phyloP scores from a whole-genome alignment of 2,797 vertebrate species.

The Perdix hodgsoniae region DNA sequence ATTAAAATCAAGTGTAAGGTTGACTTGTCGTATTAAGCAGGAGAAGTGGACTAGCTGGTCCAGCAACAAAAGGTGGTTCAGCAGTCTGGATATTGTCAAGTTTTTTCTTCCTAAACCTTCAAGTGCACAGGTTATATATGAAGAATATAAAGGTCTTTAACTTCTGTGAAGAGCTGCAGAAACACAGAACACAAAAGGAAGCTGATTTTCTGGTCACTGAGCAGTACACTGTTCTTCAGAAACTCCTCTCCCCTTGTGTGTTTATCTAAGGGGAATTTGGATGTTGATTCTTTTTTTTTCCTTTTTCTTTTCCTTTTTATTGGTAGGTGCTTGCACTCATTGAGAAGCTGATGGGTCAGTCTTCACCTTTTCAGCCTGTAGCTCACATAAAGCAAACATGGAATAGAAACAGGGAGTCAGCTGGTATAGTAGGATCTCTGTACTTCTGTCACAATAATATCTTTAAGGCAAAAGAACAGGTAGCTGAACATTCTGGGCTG shows the following conservation, averaged over 20 bases:
- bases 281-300: background rate
- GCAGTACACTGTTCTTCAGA: background rate
- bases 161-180: constrained; percentile 20
- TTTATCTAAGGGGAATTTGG: constrained; percentile 1
- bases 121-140: background rate
- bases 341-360: background rate
- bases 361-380: background rate
- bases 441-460: constrained; percentile 13
- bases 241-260: background rate
- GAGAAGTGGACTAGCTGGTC: constrained; percentile 50
- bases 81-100: constrained; percentile 36
- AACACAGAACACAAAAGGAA: background rate
- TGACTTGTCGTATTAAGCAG: constrained; percentile 79
- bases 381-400: background rate
- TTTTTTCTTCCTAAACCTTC: constrained; percentile 11
- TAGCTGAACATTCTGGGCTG: background rate
- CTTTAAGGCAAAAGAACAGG: constrained; percentile 6
- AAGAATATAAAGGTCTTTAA: constrained; percentile 31
- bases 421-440: background rate
- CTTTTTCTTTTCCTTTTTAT: background rate
- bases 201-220: background rate
- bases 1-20: constrained; percentile 81
- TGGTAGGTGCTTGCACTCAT: background rate
- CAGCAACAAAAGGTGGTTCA: constrained; percentile 45
- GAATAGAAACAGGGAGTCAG: constrained; percentile 27